These are phyloP conservation scores for Glossosoma conforme DNA, from an alignment of 1,140 invertebrate species.

Conservation along the genomic window DNA sequence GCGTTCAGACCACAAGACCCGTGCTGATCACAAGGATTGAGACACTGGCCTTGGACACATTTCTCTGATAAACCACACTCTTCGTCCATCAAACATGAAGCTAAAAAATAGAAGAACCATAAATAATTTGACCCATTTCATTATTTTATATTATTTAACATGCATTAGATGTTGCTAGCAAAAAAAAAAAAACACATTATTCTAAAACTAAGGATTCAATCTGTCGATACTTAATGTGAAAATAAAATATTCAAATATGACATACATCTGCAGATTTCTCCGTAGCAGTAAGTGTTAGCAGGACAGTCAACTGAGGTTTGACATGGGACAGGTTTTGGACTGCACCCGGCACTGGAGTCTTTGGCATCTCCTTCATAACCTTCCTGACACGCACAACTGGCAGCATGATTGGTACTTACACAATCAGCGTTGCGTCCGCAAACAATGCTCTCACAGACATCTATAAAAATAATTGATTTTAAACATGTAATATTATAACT, in stretches of 20 bases:
- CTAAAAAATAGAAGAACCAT: slow-evolving; percentile 44
- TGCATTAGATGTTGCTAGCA: too few species aligned
- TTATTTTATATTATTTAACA: slow-evolving; percentile 8
- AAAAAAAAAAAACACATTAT: slow-evolving; percentile 16
- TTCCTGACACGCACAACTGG: slow-evolving; percentile 68
- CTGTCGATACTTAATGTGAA: slow-evolving; percentile 16
- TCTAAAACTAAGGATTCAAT: slow-evolving; percentile 1
- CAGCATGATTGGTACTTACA: slow-evolving; percentile 62
- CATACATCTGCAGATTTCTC: slow-evolving; percentile 74
- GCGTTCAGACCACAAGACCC: slow-evolving; percentile 85
- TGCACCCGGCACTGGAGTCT: slow-evolving; percentile 67
- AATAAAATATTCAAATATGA: slow-evolving; percentile 33
- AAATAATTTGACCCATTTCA: slow-evolving; percentile 6
- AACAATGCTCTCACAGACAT: slow-evolving; percentile 67
- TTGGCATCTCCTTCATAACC: slow-evolving; percentile 73
- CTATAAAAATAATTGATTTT: slow-evolving; percentile 39
- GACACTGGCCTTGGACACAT: slow-evolving; percentile 77
- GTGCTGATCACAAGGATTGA: slow-evolving; percentile 73
- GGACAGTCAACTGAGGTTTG: slow-evolving; percentile 66
- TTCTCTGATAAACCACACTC: slow-evolving; percentile 76
- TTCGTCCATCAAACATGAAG: slow-evolving; percentile 70
- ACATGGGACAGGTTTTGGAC: slow-evolving; percentile 68
- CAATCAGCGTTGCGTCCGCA: slow-evolving; percentile 86
- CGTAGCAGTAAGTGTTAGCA: slow-evolving; percentile 75
- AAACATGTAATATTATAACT: slow-evolving; percentile 9